phyloP scores from a whole-genome alignment of 2,113 vertebrate genomes.

The Chaetops frenatus region DNA sequence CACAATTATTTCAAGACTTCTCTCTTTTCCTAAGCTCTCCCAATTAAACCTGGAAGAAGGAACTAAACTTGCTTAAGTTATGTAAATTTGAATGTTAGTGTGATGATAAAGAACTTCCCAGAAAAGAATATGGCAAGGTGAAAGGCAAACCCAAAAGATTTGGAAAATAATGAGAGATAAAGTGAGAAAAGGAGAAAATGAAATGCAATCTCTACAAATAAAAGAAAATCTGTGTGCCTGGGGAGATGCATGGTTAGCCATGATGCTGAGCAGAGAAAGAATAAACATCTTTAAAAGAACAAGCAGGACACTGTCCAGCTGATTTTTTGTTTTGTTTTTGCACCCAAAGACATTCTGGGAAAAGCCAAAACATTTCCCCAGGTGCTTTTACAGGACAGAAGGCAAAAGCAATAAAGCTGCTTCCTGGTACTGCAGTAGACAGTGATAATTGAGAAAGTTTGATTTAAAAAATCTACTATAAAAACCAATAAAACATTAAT shows the following conservation, averaged over 20 bases:
- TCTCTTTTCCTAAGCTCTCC: background rate
- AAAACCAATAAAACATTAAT: background rate
- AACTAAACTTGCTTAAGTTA: background rate
- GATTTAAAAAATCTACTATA: background rate
- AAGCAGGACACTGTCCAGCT: background rate
- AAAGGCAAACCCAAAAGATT: background rate
- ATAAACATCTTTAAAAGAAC: background rate
- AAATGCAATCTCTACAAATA: background rate
- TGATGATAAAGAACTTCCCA: background rate
- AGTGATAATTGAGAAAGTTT: background rate
- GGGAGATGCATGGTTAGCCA: background rate
- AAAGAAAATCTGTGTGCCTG: background rate
- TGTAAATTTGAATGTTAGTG: background rate
- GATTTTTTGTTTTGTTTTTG: background rate
- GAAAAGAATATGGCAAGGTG: background rate
- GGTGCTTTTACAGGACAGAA: background rate
- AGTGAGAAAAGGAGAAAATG: background rate
- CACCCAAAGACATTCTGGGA: background rate
- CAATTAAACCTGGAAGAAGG: background rate
- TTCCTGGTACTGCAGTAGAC: background rate
- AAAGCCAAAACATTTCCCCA: background rate
- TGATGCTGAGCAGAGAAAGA: background rate
- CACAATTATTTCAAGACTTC: background rate
- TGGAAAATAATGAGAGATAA: background rate
- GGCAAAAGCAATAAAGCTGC: background rate